Conservation (phyloP, 2,113 vertebrate genomes). For the Rhadina sibilatrix region DNA sequence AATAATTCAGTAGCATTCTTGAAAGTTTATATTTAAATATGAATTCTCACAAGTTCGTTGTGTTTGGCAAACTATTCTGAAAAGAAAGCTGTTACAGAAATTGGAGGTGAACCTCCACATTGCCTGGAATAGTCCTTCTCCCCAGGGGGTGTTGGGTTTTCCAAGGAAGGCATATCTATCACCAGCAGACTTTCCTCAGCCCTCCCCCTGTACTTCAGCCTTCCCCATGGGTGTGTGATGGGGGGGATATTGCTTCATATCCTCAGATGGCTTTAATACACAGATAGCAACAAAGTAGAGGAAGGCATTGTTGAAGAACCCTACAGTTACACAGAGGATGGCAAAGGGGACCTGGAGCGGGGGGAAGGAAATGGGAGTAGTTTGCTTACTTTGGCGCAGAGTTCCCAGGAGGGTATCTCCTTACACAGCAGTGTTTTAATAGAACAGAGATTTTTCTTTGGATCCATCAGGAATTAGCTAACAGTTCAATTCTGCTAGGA, state of each 20-base stretch:
- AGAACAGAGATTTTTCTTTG: neutral
- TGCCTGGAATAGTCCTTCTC: neutral
- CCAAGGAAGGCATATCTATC: neutral
- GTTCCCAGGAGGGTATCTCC: neutral
- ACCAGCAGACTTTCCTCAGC: neutral
- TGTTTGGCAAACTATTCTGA: neutral
- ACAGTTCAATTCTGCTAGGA: neutral
- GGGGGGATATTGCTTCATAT: neutral
- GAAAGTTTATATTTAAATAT: neutral
- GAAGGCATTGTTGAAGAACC: neutral
- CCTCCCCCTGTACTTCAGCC: neutral
- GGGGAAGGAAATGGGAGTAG: neutral
- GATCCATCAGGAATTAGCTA: neutral
- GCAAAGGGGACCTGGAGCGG: neutral
- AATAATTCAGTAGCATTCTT: neutral
- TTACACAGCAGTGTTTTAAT: neutral
- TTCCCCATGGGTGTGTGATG: neutral
- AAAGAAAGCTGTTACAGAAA: neutral
- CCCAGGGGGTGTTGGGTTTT: fast-evolving
- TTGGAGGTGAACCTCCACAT: neutral
- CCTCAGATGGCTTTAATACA: neutral
- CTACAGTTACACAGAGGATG: neutral
- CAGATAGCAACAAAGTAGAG: neutral
- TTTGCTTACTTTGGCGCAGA: neutral
- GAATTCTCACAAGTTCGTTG: neutral